Evolutionary conservation across 2,888 invertebrate species (phyloP).

Genomic region (Pimpla rufipes): DNA sequence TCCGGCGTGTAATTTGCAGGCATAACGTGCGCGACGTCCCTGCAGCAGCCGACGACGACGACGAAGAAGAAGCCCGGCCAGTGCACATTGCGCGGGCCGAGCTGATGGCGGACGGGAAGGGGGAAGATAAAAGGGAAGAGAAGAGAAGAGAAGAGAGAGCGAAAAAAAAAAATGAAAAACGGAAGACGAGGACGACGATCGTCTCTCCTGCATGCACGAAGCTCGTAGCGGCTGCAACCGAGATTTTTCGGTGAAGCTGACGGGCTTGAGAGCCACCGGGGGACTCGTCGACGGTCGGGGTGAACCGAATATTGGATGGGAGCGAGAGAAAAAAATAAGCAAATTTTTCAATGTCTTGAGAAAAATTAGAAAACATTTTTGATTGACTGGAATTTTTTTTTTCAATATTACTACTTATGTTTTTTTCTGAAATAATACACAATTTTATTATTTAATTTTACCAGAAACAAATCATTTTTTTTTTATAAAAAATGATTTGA

Average conservation of each 20-base stretch:
- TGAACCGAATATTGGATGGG: no score
- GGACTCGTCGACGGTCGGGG: no score
- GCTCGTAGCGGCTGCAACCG: not conserved
- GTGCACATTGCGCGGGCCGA: slow-evolving; percentile 21
- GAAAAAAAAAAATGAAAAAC: slow-evolving; percentile 4
- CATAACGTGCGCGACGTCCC: slow-evolving; percentile 59
- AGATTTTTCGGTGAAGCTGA: slow-evolving; percentile 39
- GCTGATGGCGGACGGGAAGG: slow-evolving; percentile 3
- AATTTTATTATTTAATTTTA: no score
- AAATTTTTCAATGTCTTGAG: no score
- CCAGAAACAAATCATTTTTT: no score
- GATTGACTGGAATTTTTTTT: no score
- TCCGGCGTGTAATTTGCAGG: slow-evolving; percentile 61
- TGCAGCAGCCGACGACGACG: slow-evolving; percentile 13
- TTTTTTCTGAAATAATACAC: no score
- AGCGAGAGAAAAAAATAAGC: no score
- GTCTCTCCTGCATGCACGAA: slow-evolving; percentile 29
- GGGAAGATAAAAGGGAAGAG: slow-evolving; percentile 19
- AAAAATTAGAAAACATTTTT: no score
- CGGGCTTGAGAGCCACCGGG: not conserved
- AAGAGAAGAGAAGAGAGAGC: slow-evolving; percentile 19
- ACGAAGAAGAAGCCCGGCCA: slow-evolving; percentile 44
- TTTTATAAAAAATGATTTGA: no score
- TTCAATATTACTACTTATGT: no score
- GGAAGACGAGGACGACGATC: slow-evolving; percentile 32